Conservation (phyloP, 37 sponge, comb jelly and placozoan genomes). For the Diacarnus erythraeanus region DNA sequence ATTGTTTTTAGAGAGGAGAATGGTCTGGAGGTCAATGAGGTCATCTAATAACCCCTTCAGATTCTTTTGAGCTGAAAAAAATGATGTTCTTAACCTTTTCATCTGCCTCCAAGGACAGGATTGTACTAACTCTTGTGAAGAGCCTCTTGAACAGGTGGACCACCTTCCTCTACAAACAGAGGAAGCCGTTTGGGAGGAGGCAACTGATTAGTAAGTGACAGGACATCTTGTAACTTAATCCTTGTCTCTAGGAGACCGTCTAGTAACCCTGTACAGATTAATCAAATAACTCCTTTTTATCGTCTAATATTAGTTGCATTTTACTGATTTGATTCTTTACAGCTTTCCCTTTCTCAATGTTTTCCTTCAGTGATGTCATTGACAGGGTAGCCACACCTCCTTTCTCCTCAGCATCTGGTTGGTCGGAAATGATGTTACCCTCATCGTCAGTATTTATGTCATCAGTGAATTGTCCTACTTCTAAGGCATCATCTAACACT, state of each 20-base stretch:
- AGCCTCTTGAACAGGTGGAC: not conserved
- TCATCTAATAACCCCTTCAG: constrained; percentile 29
- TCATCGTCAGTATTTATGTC: not conserved
- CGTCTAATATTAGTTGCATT: no score
- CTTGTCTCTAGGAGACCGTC: constrained; percentile 79
- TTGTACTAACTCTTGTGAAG: constrained; percentile 5
- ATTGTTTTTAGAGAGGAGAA: constrained; percentile 29
- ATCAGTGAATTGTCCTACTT: not conserved
- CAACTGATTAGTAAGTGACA: constrained; percentile 64
- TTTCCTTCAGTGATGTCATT: constrained; percentile 26
- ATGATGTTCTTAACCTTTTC: not conserved
- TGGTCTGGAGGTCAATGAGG: constrained; percentile 40
- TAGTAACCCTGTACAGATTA: constrained; percentile 49
- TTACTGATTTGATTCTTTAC: constrained; percentile 59
- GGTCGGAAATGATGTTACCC: not conserved
- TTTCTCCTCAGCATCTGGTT: constrained; percentile 13
- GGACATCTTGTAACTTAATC: constrained; percentile 69
- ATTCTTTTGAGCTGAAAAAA: constrained; percentile 3
- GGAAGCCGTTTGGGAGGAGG: constrained; percentile 48
- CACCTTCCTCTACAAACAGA: constrained; percentile 42
- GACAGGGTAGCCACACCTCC: constrained; percentile 12
- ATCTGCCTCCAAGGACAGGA: no score
- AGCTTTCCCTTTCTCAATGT: constrained; percentile 77
- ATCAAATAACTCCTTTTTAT: no score
- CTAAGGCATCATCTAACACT: not conserved